Percentiles rank a stretch among this genome's conserved stretches.
Conservation (phyloP, 2,797 vertebrate genomes). For the Brachyrhaphis roseni region DNA sequence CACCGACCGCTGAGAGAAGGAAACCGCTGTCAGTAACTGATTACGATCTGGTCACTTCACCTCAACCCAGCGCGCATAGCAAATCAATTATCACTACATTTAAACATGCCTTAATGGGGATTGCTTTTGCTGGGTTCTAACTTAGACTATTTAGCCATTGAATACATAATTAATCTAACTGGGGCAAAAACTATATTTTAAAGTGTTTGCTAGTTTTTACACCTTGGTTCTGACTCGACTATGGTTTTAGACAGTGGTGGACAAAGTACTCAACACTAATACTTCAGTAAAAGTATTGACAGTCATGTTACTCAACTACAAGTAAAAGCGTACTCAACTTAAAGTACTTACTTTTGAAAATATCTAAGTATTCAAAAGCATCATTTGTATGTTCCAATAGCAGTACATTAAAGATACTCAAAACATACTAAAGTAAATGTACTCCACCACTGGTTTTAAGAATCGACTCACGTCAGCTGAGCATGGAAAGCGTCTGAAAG, state of each 20-base stretch:
- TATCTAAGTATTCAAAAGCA: too few species aligned
- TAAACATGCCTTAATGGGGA: neutral
- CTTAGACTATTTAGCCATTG: neutral
- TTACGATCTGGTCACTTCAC: conserved; percentile 51
- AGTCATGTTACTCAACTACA: too few species aligned
- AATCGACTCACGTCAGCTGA: conserved; percentile 76
- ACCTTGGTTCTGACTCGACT: neutral
- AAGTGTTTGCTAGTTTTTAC: neutral
- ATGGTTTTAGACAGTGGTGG: too few species aligned
- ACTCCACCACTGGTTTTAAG: neutral
- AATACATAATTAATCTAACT: neutral
- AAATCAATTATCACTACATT: conserved; percentile 27
- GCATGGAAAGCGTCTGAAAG: conserved; percentile 88
- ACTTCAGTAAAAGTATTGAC: too few species aligned
- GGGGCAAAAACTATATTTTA: neutral
- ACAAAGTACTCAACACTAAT: too few species aligned
- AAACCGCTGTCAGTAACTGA: conserved; percentile 63
- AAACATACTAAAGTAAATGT: too few species aligned
- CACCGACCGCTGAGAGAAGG: conserved; percentile 76
- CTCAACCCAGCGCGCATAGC: conserved; percentile 34
- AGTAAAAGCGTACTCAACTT: too few species aligned
- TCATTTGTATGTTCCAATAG: too few species aligned
- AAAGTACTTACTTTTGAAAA: too few species aligned
- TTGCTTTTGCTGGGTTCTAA: neutral
- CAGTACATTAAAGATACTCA: too few species aligned